phyloP scores from a whole-genome alignment of 2,797 vertebrate genomes.

The Sandelia bainsii region DNA sequence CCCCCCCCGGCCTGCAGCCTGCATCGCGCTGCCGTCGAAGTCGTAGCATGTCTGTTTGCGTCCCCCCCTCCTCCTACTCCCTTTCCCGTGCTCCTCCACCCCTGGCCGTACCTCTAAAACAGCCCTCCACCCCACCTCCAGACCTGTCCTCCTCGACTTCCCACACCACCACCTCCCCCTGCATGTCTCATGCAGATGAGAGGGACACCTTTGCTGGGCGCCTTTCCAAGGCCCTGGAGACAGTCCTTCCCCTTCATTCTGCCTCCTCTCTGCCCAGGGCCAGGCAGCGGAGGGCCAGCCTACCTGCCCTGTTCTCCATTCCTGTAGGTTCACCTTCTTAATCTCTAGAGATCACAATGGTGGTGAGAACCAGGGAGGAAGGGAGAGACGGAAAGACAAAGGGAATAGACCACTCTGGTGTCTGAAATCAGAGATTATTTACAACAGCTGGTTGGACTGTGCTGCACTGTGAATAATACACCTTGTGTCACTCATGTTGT shows the following conservation, averaged over 20 bases:
- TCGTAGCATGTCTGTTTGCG: conserved; percentile 99
- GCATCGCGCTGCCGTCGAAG: conserved; percentile 82
- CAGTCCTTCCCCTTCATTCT: conserved; percentile 94
- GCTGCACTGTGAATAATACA: too few species aligned
- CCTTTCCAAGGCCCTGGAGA: conserved; percentile 97
- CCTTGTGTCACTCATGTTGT: too few species aligned
- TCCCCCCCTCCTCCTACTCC: conserved; percentile 90
- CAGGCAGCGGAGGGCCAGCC: conserved; percentile 93
- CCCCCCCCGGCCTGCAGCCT: conserved; percentile 69
- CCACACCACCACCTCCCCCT: conserved; percentile 81
- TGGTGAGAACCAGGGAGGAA: conserved; percentile 62
- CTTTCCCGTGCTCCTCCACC: conserved; percentile 70
- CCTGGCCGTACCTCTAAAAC: conserved; percentile 80
- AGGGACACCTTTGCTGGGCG: conserved; percentile 95
- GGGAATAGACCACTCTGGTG: conserved; percentile 20
- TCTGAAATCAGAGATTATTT: conserved; percentile 44
- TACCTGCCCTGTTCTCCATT: conserved; percentile 95
- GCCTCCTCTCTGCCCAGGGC: conserved; percentile 89
- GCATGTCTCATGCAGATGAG: conserved; percentile 84
- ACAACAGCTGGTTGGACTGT: neutral
- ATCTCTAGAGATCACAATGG: conserved; percentile 32
- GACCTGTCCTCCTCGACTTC: conserved; percentile 84
- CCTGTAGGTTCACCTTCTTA: conserved; percentile 90
- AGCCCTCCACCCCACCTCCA: conserved; percentile 91
- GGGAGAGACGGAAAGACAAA: conserved; percentile 35